phyloP scores from a whole-genome alignment of 1,140 invertebrate genomes.

The Heliothis subflexa region DNA sequence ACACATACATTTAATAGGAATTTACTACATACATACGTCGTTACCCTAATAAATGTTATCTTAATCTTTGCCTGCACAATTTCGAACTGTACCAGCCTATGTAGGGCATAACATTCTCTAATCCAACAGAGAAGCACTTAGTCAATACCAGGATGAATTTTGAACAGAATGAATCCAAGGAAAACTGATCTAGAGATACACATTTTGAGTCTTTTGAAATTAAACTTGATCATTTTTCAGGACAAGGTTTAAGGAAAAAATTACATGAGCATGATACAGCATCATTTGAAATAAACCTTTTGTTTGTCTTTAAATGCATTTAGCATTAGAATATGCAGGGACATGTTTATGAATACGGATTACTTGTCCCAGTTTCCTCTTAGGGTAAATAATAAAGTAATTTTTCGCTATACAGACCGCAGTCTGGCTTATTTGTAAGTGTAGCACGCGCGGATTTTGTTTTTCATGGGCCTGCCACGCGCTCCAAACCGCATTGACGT shows the following conservation, averaged over 20 bases:
- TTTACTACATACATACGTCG: not conserved
- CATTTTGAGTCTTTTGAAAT: too few relatives aligned
- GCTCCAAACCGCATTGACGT: slow-evolving; percentile 52
- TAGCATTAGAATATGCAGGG: not conserved
- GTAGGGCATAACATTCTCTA: too few relatives aligned
- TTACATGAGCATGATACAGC: not conserved
- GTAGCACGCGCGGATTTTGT: slow-evolving; percentile 53
- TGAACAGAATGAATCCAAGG: too few relatives aligned
- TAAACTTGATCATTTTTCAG: not conserved
- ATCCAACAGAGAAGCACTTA: too few relatives aligned
- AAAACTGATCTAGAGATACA: too few relatives aligned
- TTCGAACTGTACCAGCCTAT: too few relatives aligned
- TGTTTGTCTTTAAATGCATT: not conserved
- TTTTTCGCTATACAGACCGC: slow-evolving; percentile 42
- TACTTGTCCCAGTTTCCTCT: slow-evolving; percentile 14
- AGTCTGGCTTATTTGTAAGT: slow-evolving; percentile 55
- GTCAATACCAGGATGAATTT: too few relatives aligned
- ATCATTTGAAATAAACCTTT: not conserved
- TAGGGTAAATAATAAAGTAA: slow-evolving; percentile 8
- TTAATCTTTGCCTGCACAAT: not conserved
- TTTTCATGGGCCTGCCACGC: slow-evolving; percentile 22
- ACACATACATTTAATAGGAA: not conserved
- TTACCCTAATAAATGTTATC: not conserved
- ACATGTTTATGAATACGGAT: slow-evolving; percentile 6
- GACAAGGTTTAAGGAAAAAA: not conserved